A percentile compares a stretch with the other conserved stretches of the same genome.
These are phyloP conservation scores for Lacanobia wlatinum DNA, from an alignment of 2,888 invertebrate genomes.

Conservation along the genomic window DNA sequence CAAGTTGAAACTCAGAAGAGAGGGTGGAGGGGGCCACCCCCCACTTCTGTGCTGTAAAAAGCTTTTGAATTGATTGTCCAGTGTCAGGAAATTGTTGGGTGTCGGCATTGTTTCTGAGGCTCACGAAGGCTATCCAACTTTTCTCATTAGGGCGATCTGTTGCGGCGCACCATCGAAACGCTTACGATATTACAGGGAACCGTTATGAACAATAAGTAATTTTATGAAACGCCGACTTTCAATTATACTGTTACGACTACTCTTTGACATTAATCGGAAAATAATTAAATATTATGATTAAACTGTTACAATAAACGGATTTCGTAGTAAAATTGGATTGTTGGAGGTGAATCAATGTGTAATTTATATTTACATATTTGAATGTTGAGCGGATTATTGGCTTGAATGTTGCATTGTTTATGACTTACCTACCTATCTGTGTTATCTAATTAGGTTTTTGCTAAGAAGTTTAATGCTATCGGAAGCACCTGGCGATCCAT, in stretches of 20 bases:
- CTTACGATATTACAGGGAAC: slow-evolving; percentile 75
- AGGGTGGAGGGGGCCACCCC: slow-evolving; percentile 38
- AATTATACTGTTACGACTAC: slow-evolving; percentile 57
- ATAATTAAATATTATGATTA: slow-evolving; percentile 46
- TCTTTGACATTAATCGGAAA: slow-evolving; percentile 51
- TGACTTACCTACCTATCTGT: background rate
- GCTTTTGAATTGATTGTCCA: slow-evolving; percentile 88
- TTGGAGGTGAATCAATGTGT: slow-evolving; percentile 7
- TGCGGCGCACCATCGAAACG: slow-evolving; percentile 78
- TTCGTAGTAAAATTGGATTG: slow-evolving; percentile 15
- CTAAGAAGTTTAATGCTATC: slow-evolving; percentile 28
- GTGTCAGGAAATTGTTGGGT: slow-evolving; percentile 85
- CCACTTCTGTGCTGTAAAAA: slow-evolving; percentile 76
- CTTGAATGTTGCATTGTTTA: background rate
- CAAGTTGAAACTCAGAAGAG: slow-evolving; percentile 75
- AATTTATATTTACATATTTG: slow-evolving; percentile 44
- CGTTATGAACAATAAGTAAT: slow-evolving; percentile 74
- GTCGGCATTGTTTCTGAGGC: slow-evolving; percentile 85
- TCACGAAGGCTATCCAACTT: slow-evolving; percentile 85
- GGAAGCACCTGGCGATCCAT: slow-evolving; percentile 44
- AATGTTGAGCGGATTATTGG: slow-evolving; percentile 23
- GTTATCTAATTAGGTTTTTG: slow-evolving; percentile 31
- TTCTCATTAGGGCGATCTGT: slow-evolving; percentile 88
- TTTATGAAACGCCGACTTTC: slow-evolving; percentile 65
- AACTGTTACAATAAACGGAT: slow-evolving; percentile 46